Evolutionary conservation across 1,140 invertebrate genomes (phyloP).

Genomic region (Rhizoglyphus robini): DNA sequence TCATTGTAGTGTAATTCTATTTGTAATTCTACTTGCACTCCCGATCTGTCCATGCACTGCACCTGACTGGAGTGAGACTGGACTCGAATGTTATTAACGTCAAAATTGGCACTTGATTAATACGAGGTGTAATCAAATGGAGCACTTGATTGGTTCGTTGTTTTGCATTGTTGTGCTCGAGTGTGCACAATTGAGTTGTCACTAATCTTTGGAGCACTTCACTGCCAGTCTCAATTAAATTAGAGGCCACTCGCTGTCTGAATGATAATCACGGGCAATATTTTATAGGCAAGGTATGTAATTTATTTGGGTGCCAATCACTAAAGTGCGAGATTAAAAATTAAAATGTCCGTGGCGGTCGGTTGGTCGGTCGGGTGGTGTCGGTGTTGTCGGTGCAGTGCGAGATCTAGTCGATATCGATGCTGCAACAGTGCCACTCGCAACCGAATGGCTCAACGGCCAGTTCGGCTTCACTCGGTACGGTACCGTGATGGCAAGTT

Average conservation of each 20-base stretch:
- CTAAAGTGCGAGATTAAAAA: background rate
- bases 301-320: conserved; percentile 2
- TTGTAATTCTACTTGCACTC: background rate
- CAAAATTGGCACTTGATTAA: background rate
- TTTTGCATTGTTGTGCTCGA: background rate
- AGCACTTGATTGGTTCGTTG: background rate
- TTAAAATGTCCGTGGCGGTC: conserved; percentile 8
- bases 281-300: background rate
- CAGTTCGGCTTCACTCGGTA: no score
- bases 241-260: background rate
- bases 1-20: background rate
- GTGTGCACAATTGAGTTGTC: background rate
- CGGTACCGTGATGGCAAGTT: no score
- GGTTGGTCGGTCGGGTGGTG: no score
- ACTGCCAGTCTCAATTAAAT: background rate
- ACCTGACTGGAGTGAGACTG: no score
- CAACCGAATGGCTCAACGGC: no score
- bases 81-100: background rate
- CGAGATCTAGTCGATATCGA: background rate
- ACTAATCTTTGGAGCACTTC: conserved; percentile 5
- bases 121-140: background rate
- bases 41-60: background rate
- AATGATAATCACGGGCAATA: background rate
- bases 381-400: background rate
- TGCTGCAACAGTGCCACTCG: no score